phyloP scores from a whole-genome alignment of 2,797 vertebrate species.

The Sebastiscus albofasciatus region DNA sequence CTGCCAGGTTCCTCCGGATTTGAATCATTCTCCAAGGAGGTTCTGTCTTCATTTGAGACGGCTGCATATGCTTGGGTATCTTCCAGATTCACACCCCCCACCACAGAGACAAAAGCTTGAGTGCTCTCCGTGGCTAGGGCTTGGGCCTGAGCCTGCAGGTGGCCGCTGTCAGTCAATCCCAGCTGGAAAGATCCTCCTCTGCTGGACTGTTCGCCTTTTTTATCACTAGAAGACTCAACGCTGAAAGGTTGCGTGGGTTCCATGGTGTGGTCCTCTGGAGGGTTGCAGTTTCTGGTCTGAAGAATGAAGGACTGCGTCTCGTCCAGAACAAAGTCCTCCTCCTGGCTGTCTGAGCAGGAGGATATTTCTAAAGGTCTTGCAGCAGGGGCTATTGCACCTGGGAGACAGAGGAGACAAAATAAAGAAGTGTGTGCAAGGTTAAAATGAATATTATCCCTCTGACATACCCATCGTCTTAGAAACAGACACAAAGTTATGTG shows the following conservation, averaged over 20 bases:
- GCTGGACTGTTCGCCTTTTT: conserved; percentile 18
- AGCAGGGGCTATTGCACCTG: conserved; percentile 29
- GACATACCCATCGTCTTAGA: not conserved
- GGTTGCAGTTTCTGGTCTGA: conserved; percentile 14
- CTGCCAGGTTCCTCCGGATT: conserved; percentile 41
- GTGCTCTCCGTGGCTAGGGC: conserved; percentile 59
- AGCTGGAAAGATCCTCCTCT: conserved; percentile 60
- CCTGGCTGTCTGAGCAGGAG: conserved; percentile 61
- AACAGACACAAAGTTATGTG: not conserved
- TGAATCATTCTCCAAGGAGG: conserved; percentile 36
- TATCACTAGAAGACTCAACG: conserved; percentile 29
- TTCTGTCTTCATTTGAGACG: not conserved
- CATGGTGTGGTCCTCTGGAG: not conserved
- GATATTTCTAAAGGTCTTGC: conserved; percentile 14
- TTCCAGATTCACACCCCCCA: conserved; percentile 36
- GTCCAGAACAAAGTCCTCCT: conserved; percentile 72
- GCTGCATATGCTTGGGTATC: conserved; percentile 55
- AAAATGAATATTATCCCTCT: not conserved
- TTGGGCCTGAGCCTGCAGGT: conserved; percentile 35
- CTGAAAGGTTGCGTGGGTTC: conserved; percentile 32
- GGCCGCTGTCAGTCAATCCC: conserved; percentile 67
- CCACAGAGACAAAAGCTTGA: conserved; percentile 53
- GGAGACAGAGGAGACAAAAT: not conserved
- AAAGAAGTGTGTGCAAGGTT: not conserved
- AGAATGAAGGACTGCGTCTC: conserved; percentile 83